Conservation (phyloP, 2,888 invertebrate species). For the Melinaea marsaeus region DNA sequence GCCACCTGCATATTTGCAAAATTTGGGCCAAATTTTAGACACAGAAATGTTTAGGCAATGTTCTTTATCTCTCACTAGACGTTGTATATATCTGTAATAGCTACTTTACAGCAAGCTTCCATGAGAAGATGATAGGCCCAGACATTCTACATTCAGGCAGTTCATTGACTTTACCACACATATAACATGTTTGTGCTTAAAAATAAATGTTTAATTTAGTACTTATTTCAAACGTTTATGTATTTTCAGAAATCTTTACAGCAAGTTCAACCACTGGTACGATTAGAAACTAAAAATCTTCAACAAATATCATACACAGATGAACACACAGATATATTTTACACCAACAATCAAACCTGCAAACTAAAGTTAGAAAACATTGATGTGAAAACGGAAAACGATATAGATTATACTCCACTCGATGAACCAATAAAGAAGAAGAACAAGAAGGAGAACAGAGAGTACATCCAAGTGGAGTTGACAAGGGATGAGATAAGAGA, state of each 20-base stretch:
- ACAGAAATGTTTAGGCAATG: too few relatives aligned
- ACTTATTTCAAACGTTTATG: too few relatives aligned
- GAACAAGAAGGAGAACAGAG: slow-evolving; percentile 29
- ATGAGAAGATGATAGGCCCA: background rate
- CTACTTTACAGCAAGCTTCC: too few relatives aligned
- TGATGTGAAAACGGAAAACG: slow-evolving; percentile 18
- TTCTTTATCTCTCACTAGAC: too few relatives aligned
- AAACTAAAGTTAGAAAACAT: slow-evolving; percentile 11
- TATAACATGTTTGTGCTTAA: too few relatives aligned
- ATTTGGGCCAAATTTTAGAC: too few relatives aligned
- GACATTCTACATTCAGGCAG: slow-evolving; percentile 2
- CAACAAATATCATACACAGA: slow-evolving; percentile 1
- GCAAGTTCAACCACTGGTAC: too few relatives aligned
- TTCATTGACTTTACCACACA: too few relatives aligned
- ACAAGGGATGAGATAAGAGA: slow-evolving; percentile 46
- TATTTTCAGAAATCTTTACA: too few relatives aligned
- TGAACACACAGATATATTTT: too few relatives aligned
- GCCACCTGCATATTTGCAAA: background rate
- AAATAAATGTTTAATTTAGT: too few relatives aligned
- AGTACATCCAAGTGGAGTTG: slow-evolving; percentile 49
- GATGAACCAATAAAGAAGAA: slow-evolving; percentile 18
- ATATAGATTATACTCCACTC: slow-evolving; percentile 3
- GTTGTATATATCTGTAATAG: too few relatives aligned
- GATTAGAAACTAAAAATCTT: slow-evolving; percentile 3
- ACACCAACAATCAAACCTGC: slow-evolving; percentile 7